Base-by-base conservation (phyloP, 2,797 vertebrate genomes). In the Dallia pectoralis region DNA sequence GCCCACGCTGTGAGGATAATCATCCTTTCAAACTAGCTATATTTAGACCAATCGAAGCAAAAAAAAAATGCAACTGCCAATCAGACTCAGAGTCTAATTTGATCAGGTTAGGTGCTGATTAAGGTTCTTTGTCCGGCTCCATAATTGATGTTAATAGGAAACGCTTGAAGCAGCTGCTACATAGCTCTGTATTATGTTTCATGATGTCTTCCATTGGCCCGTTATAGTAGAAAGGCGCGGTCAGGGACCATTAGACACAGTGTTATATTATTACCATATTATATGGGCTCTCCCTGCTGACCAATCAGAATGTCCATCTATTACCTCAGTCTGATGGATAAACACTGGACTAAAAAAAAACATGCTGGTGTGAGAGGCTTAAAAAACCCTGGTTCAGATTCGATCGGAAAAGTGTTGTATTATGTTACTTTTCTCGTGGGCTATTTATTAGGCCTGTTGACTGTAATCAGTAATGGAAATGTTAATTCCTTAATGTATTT, bases 401-500 rank as follows among this genome's bases (percentile, higher is more conserved):
- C 32, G 71, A 59, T 72, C 73, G 16, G 0, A 16, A 71, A 71
- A 63, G 73, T 83, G 74, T 86, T 78, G 33, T 36, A 15, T 85
- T 85, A 81, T 85, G 64, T 53, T 53, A 75, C 77, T 78, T 77
- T 71, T 47, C 22, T 53, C 49, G 14, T 87, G 62, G 87, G 86
- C 89, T 85, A 90, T 87, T 80, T 22, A 85, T 16, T 1, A 2
- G 0, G 32, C 67, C 79, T 74, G 69, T 84, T 79, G 77, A 77
- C 69, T 62, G 73, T 80, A 81, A 86, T 80, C 75, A 79, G 76
- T 79, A 75, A 79, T 83, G 14, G 74, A 79, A 81, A 79, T 84
- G 83, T 82, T 77, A 66, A 29, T 71, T 68, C 83, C 59, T 51
- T 8, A n/a, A n/a, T n/a, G n/a, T n/a, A n/a, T n/a, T n/a, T n/a